Evolutionary conservation across 2,113 vertebrate species (phyloP).

Genomic region (Propithecus coquereli): DNA sequence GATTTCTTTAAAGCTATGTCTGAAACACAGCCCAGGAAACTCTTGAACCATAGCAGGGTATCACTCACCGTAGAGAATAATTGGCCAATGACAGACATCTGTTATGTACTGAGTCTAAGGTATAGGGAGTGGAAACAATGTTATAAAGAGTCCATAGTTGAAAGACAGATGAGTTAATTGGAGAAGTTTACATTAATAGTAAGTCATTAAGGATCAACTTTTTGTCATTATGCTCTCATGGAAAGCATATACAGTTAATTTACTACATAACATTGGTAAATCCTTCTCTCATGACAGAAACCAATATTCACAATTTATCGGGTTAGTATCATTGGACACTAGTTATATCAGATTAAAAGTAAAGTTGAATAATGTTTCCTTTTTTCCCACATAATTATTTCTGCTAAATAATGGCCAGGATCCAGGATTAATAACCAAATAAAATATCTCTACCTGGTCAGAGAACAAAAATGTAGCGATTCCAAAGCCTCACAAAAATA

Average conservation of each 20-base stretch:
- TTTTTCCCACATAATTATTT: neutral
- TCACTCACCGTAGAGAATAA: neutral
- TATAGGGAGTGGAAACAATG: neutral
- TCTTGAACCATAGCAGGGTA: neutral
- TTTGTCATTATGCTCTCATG: neutral
- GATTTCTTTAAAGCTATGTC: neutral
- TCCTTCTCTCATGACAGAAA: neutral
- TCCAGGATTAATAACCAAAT: neutral
- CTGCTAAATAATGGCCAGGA: neutral
- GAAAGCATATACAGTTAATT: neutral
- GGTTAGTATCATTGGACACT: neutral
- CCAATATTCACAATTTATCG: neutral
- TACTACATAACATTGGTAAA: neutral
- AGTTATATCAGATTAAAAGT: neutral
- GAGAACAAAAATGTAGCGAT: neutral
- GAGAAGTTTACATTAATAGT: neutral
- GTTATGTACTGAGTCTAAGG: neutral
- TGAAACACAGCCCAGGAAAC: neutral
- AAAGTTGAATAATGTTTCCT: neutral
- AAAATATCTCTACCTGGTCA: constrained; percentile 19
- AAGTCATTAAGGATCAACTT: neutral
- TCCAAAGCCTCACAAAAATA: neutral
- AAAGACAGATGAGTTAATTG: neutral
- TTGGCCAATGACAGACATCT: neutral
- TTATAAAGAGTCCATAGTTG: neutral